A percentile compares a stretch with the other conserved stretches of the same genome.
Conservation (phyloP, 2,797 vertebrate genomes). For the Oreochromis grahami region DNA sequence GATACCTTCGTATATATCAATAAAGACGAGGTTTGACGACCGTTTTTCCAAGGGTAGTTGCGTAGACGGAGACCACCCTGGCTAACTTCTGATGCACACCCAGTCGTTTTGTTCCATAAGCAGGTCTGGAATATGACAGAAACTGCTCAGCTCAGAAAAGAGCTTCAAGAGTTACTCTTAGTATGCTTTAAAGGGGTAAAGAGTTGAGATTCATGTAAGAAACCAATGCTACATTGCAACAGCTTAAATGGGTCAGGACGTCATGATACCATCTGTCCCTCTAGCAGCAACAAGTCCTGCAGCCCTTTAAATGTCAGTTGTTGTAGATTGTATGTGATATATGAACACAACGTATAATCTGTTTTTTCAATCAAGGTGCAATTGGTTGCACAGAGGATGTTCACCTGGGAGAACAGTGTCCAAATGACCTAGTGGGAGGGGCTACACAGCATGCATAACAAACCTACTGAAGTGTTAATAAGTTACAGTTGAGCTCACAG, state of each 20-base stretch:
- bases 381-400: background rate
- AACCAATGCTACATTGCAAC: background rate
- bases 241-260: background rate
- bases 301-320: background rate
- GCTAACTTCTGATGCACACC: background rate
- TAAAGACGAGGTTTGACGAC: background rate
- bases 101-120: background rate
- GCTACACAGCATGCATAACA: background rate
- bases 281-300: background rate
- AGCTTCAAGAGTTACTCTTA: background rate
- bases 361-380: background rate
- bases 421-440: background rate
- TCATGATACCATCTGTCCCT: background rate
- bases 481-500: background rate
- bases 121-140: background rate
- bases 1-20: background rate
- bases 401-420: background rate
- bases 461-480: background rate
- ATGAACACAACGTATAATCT: background rate
- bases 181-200: background rate
- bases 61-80: background rate
- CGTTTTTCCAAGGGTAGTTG: background rate
- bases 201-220: background rate
- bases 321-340: background rate
- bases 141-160: background rate